Base-by-base conservation (phyloP, 2,888 invertebrate species). In the Lasioglossum leucozonium region DNA sequence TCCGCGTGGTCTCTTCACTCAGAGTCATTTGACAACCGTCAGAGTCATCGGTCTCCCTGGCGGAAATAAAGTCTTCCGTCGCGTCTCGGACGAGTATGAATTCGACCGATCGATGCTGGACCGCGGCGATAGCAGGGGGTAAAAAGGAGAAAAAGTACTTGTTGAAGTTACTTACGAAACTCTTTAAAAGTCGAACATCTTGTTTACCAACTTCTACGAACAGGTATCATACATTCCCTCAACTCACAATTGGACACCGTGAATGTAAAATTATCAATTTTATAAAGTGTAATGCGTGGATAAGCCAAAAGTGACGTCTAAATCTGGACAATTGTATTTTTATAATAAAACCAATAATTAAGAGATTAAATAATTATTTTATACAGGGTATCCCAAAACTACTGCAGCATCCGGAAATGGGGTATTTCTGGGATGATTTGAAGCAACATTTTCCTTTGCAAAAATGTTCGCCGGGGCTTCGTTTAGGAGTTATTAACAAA, bases 21-120 rank as follows among this genome's bases (percentile, higher is more conserved):
- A 16, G 8, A 62, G 76, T 47, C 44, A 76, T 76, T 76, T 47
- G 44, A 76, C 76, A 76, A 76, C 34, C n/a, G 76, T 76, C 65
- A 65, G 65, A 76, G 62, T 62, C 65, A 37, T 65, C 44, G 44
- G 44, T 65, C 65, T 76, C 34, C 65, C 8, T 44, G 34, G 16
- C n/a, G n/a, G 34, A 42, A 76, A 67, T 76, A 76, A 76, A 76
- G 65, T 76, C 65, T n/a, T 8, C n/a, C 13, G 44, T 34, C 18
- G 65, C 13, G 44, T 44, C n/a, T n/a, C 18, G 65, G 65, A 47
- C 65, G 47, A 44, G 76, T 67, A 76, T 65, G 65, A 76, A 76
- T 76, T 51, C 11, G 16, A 47, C 30, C 47, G 22, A 22, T 47
- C 44, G 76, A 67, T 34, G n/a, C 34, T 22, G 30, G n/a, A 22